These are phyloP conservation scores for Ditula angustiorana DNA, from an alignment of 2,888 invertebrate genomes.

Conservation along the genomic window DNA sequence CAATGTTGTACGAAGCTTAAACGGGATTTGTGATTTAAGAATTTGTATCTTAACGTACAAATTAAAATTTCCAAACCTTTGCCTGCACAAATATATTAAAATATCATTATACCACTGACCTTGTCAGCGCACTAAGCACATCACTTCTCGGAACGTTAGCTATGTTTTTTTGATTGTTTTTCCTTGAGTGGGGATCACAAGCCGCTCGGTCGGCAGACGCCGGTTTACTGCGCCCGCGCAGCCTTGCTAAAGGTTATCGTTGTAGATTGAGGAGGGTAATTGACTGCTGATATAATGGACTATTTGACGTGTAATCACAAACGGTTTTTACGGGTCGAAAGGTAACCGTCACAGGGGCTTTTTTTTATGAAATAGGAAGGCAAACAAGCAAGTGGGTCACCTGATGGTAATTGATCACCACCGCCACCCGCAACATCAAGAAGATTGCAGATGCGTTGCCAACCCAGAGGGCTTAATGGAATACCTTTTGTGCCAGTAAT, in stretches of 20 bases:
- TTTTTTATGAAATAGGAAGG: no score
- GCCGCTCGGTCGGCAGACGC: neutral
- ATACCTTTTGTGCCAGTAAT: no score
- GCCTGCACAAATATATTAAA: slow-evolving; percentile 36
- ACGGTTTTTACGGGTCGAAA: neutral
- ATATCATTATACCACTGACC: slow-evolving; percentile 26
- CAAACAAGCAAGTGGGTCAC: no score
- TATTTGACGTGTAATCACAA: neutral
- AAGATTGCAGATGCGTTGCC: no score
- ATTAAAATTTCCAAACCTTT: no score
- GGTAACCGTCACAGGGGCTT: no score
- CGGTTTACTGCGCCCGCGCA: neutral
- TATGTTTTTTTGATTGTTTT: neutral
- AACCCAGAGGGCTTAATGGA: no score
- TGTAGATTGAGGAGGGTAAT: neutral
- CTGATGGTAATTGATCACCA: neutral
- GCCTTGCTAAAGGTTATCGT: neutral
- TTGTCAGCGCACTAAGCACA: neutral
- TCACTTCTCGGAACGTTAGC: neutral
- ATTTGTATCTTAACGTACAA: no score
- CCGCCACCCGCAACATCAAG: no score
- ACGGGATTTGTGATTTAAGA: no score
- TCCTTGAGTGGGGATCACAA: slow-evolving; percentile 7
- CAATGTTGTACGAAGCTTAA: no score
- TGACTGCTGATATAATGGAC: neutral